A percentile compares a stretch with the other conserved stretches of the same genome.
Evolutionary conservation across 2,797 vertebrate genomes (phyloP).

Genomic region (Pseudocheirus occidentalis): DNA sequence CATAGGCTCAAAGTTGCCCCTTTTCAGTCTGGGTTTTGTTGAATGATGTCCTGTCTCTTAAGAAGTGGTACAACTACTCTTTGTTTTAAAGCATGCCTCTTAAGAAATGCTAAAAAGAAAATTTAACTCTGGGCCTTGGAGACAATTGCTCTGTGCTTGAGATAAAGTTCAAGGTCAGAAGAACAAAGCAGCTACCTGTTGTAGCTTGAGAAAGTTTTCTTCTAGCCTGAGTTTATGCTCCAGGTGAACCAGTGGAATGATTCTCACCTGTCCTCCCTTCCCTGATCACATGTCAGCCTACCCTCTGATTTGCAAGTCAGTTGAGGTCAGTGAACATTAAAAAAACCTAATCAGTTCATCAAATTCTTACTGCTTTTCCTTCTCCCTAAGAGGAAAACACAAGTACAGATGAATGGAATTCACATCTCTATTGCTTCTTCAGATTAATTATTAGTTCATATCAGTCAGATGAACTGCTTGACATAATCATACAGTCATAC

Average conservation of each 20-base stretch:
- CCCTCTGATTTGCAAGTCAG: neutral
- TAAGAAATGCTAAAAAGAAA: neutral
- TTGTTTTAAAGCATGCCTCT: neutral
- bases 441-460: neutral
- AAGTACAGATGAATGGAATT: constrained; percentile 31
- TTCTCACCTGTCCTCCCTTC: neutral
- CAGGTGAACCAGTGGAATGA: neutral
- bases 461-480: neutral
- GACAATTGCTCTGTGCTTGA: neutral
- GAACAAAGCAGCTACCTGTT: neutral
- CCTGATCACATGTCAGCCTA: neutral
- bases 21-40: neutral
- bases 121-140: neutral
- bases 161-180: neutral
- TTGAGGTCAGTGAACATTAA: neutral
- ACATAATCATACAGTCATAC: fast-evolving
- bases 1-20: neutral
- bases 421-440: neutral
- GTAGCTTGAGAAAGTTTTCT: neutral
- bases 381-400: neutral
- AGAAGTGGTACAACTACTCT: neutral
- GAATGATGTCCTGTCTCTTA: neutral
- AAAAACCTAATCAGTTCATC: neutral
- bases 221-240: neutral
- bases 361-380: neutral